These are phyloP conservation scores for Laspeyria flexula DNA, from an alignment of 2,888 invertebrate genomes.

Conservation along the genomic window DNA sequence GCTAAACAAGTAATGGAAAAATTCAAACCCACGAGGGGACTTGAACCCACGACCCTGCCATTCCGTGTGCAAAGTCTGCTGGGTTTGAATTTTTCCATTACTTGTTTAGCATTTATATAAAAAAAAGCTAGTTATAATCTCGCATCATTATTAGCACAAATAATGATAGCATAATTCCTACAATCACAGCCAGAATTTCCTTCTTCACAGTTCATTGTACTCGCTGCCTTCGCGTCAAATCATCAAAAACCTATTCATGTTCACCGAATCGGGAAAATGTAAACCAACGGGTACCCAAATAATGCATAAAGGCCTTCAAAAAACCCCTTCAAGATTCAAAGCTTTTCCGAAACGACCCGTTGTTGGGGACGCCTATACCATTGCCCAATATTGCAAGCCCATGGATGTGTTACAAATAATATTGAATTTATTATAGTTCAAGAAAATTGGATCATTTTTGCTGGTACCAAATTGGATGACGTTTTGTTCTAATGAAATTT, in stretches of 20 bases:
- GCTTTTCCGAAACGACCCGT: constrained; percentile 7
- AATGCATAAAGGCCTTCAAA: constrained; percentile 6
- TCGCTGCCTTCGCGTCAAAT: no score
- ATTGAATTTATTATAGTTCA: constrained; percentile 7
- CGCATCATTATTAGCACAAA: no score
- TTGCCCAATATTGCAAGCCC: constrained; percentile 12
- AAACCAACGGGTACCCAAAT: constrained; percentile 16
- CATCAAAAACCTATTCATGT: not conserved
- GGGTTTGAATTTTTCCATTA: no score
- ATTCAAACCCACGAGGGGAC: no score
- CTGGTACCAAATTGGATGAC: not conserved
- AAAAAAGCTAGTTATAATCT: no score
- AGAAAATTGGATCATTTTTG: not conserved
- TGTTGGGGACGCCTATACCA: constrained; percentile 9
- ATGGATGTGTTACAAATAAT: constrained; percentile 4
- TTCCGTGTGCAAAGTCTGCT: no score
- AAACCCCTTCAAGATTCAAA: constrained; percentile 11
- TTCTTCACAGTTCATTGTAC: no score
- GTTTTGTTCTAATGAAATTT: not conserved
- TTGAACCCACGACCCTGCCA: no score
- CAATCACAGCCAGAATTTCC: no score
- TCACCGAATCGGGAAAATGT: constrained; percentile 7
- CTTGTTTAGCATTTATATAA: no score
- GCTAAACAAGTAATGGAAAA: no score
- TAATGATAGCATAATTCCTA: no score